Base-by-base conservation (phyloP, 2,113 vertebrate species). In the Pteropus alecto region DNA sequence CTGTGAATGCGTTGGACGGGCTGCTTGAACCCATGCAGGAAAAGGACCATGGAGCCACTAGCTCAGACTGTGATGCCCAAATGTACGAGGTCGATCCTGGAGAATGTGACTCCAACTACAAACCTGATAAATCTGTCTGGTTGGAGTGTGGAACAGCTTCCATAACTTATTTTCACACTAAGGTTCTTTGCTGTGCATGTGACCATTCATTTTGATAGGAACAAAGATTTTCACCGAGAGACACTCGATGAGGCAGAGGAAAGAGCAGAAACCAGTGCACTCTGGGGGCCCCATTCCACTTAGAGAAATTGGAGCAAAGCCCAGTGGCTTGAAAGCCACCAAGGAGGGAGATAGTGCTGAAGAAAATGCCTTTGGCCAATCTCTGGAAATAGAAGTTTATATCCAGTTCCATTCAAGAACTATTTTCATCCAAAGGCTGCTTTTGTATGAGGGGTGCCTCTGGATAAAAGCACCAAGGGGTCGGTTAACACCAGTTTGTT, bases 101-200 rank as follows among this genome's bases (percentile, higher is more conserved):
- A 41, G 28, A 79, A 38, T 26, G 41, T 14, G 48, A 21, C 12
- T 1, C 3, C 5, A 35, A 67, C 41, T 30, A 76, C 30, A 56
- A 73, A 22, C 5, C 18, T 46, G 7, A 16, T 1, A 73, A 13
- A 22, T 2, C 1, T 4, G 2, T 51, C 18, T 26, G 30, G 15
- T 13, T 21, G 7, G 19, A 19, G 8, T 2, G 8, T 0, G 7
- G 2, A 79, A 26, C 63, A 73, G 14, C 58, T 74, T 13, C 56
- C 54, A n/a, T 56, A 48, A 21, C n/a, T 70, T 9, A 2, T 2
- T 4, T 26, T 65, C 24, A 22, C 21, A 58, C 30, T 73, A 3
- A 46, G 1, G 51, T 77, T 68, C 61, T 60, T 54, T 30, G 12
- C 0, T 83, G 11, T 19, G 5, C 7, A 0, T 19, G 24, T 22